phyloP scores from a whole-genome alignment of 2,888 invertebrate genomes.

The Sinelater perroti region DNA sequence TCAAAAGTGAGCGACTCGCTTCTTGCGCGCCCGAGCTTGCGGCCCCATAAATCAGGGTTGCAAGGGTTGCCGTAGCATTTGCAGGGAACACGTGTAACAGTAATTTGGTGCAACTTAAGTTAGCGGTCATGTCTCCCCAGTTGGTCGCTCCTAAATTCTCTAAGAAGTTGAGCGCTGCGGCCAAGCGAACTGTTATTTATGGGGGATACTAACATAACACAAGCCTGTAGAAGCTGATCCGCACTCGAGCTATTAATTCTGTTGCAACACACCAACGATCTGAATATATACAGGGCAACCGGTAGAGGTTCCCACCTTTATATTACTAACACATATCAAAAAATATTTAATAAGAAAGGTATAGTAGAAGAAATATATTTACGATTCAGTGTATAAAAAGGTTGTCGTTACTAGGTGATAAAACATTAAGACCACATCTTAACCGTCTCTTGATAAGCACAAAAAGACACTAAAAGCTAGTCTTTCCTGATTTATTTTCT shows the following conservation, averaged over 20 bases:
- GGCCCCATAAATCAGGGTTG: constrained; percentile 31
- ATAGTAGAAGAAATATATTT: too few relatives aligned
- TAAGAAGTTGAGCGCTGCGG: constrained; percentile 27
- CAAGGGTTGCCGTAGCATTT: constrained; percentile 32
- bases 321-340: too few relatives aligned
- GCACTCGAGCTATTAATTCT: neutral
- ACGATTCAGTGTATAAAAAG: too few relatives aligned
- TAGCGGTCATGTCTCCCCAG: constrained; percentile 34
- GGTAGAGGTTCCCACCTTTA: too few relatives aligned
- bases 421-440: too few relatives aligned
- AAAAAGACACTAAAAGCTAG: too few relatives aligned
- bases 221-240: neutral
- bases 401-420: too few relatives aligned
- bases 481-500: too few relatives aligned
- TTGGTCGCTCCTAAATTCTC: constrained; percentile 28
- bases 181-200: constrained; percentile 27
- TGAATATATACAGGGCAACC: too few relatives aligned
- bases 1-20: constrained; percentile 17
- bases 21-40: constrained; percentile 9
- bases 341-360: too few relatives aligned
- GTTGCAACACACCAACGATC: too few relatives aligned
- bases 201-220: neutral
- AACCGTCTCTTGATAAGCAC: too few relatives aligned
- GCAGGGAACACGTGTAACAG: constrained; percentile 34
- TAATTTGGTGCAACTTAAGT: constrained; percentile 34